These are phyloP conservation scores for Tiliacea aurago DNA, from an alignment of 2,888 invertebrate genomes.

Conservation along the genomic window DNA sequence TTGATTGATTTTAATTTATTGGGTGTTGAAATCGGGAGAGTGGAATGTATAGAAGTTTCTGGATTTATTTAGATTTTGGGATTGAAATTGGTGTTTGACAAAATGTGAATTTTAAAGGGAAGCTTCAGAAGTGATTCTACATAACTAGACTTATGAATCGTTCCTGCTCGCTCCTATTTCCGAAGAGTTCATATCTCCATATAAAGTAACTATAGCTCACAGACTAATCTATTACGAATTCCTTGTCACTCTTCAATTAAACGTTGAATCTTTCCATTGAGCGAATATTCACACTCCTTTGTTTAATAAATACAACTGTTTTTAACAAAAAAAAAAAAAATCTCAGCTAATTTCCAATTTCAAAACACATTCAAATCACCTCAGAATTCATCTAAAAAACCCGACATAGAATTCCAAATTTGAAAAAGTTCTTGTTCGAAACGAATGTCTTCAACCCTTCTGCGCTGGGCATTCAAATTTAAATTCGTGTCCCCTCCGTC, in stretches of 20 bases:
- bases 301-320: too few relatives aligned
- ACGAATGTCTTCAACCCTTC: conserved; percentile 83
- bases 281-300: neutral
- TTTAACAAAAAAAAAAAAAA: neutral
- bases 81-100: neutral
- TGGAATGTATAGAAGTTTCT: conserved; percentile 2
- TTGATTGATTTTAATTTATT: conserved; percentile 69
- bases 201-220: neutral
- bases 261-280: too few relatives aligned
- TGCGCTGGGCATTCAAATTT: conserved; percentile 82
- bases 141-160: neutral
- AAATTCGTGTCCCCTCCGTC: conserved; percentile 81
- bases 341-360: conserved; percentile 16
- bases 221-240: neutral
- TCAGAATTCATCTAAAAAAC: conserved; percentile 48
- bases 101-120: neutral
- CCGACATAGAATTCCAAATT: conserved; percentile 53
- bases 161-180: neutral
- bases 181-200: neutral
- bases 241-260: neutral
- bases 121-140: neutral
- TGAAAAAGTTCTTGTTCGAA: conserved; percentile 65
- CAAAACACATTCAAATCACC: conserved; percentile 26
- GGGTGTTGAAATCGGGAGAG: conserved; percentile 52
- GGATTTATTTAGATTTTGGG: neutral